Evolutionary conservation across 2,797 vertebrate species (phyloP), one percentile per base, ranked within the genome.

Genomic region (Calcarius lapponicus): DNA sequence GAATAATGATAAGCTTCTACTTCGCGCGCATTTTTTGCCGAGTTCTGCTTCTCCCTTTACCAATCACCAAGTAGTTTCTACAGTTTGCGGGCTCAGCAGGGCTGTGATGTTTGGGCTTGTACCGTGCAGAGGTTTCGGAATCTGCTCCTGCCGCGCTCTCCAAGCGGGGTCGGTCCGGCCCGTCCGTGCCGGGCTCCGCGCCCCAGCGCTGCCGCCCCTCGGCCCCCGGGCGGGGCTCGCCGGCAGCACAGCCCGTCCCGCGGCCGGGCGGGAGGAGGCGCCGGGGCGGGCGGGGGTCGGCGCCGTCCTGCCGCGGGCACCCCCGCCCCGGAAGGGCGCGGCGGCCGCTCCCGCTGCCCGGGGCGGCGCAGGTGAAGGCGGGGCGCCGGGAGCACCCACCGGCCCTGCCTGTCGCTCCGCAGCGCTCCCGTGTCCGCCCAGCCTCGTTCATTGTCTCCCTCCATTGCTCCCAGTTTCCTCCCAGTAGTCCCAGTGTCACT

Each of bases 1-100:
- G 17, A 32, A 40, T 11, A 45, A n/a, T 6, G 10, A 56, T 7
- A 28, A 0, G 0, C 19, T 82, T 19, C 31, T 53, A 4, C 18
- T 80, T 14, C 16, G 21, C 4, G 28, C 6, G 1, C 28, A 5
- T 17, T 74, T 58, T 70, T 51, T 22, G 19, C 26, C 6, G 16
- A 36, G 5, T 47, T 61, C 25, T 32, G 17, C 31, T 38, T 25
- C n/a, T 7, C 53, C 26, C 31, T 36, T 73, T 18, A 29, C 17
- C 18, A 6, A 18, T 3, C 1, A 19, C 10, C 16, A 14, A 48
- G 36, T 7, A 4, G 25, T 14, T 70, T 38, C 8, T 25, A 25
- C 28, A 11, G 24, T 34, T 12, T 3, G n/a, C 31, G 9, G 61
- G 18, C 2, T 57, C 8, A 29, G 25, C 9, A 48, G 21, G 18